These are phyloP conservation scores for Sphaerodactylus townsendi DNA, from an alignment of 2,113 vertebrate species.

Conservation along the genomic window DNA sequence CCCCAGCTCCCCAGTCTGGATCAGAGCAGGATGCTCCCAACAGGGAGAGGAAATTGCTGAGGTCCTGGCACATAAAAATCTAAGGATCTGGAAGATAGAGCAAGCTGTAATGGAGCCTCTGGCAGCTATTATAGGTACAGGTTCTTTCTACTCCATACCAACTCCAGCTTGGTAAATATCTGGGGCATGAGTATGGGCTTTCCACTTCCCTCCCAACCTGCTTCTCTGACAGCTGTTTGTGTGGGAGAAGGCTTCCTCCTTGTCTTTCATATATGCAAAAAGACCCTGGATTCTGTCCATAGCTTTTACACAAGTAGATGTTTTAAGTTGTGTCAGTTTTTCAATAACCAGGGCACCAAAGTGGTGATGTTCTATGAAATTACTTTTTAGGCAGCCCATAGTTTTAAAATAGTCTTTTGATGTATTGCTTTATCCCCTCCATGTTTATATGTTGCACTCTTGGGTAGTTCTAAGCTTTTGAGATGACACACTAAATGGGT, in stretches of 20 bases:
- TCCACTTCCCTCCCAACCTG: neutral
- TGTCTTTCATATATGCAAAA: neutral
- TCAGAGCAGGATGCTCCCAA: neutral
- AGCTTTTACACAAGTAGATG: no score
- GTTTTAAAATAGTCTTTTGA: neutral
- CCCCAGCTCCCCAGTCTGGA: neutral
- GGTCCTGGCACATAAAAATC: neutral
- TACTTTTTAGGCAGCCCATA: neutral
- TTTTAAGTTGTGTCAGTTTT: neutral
- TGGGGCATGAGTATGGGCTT: neutral
- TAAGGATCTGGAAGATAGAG: neutral
- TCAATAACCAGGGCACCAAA: no score
- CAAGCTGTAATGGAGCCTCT: neutral
- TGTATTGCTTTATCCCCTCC: neutral
- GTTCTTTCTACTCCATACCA: neutral
- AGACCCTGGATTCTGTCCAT: neutral
- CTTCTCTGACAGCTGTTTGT: neutral
- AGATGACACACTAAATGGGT: neutral
- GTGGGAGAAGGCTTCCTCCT: neutral
- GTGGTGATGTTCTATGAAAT: neutral
- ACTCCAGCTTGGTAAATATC: neutral
- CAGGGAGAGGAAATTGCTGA: neutral
- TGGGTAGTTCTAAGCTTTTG: neutral
- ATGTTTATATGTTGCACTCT: neutral
- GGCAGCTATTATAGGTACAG: neutral